Evolutionary conservation across 2,888 invertebrate genomes (phyloP).

Genomic region (Blastobasis lacticolella): DNA sequence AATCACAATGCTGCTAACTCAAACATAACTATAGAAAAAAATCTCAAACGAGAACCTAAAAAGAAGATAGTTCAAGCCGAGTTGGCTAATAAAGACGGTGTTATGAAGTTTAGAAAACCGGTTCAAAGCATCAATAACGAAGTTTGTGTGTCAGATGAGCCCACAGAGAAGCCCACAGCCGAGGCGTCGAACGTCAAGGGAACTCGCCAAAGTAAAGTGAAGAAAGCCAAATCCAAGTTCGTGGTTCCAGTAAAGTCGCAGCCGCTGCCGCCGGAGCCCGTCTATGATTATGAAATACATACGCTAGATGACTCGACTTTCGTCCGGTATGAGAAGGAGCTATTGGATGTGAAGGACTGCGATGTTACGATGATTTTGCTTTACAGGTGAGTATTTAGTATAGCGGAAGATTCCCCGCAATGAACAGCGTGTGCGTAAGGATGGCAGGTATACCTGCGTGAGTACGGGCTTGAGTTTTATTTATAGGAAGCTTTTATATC

Average conservation of each 20-base stretch:
- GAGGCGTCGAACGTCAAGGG: conserved; percentile 3
- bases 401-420: too few species aligned
- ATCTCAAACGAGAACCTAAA: conserved; percentile 10
- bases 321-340: conserved; percentile 5
- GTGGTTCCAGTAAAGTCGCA: conserved; percentile 47
- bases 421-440: too few species aligned
- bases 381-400: conserved; percentile 42
- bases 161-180: background rate
- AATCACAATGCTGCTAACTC: background rate
- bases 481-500: too few species aligned
- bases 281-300: conserved; percentile 35
- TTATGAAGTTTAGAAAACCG: conserved; percentile 55
- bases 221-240: conserved; percentile 42
- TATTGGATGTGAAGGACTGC: conserved; percentile 9
- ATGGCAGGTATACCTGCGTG: too few species aligned
- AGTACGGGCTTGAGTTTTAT: too few species aligned
- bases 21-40: background rate
- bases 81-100: conserved; percentile 48
- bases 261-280: conserved; percentile 41
- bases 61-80: conserved; percentile 46
- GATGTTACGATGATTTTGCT: conserved; percentile 30
- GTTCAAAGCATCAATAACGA: background rate
- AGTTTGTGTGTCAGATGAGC: background rate
- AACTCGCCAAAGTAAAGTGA: conserved; percentile 15
- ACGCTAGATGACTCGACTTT: conserved; percentile 24